phyloP scores from a whole-genome alignment of 2,797 vertebrate species.

The Sarcoramphus papa region DNA sequence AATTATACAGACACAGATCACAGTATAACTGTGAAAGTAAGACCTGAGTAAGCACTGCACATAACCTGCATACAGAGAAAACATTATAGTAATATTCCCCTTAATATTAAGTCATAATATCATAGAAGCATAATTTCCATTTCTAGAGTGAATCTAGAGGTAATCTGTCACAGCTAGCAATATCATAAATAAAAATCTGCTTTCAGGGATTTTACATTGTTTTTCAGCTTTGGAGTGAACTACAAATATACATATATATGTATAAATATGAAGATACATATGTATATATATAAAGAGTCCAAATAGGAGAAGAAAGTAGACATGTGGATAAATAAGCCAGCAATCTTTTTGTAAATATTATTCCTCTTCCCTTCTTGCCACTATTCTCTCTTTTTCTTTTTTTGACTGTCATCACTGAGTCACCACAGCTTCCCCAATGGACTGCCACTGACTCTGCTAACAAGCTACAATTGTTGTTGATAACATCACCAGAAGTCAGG shows the following conservation, averaged over 20 bases:
- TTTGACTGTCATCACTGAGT: background rate
- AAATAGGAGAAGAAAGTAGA: background rate
- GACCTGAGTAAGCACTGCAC: background rate
- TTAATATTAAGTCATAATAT: background rate
- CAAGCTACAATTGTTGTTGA: background rate
- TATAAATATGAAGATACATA: fast-evolving
- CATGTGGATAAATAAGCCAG: background rate
- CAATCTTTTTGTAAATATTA: background rate
- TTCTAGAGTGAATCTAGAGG: background rate
- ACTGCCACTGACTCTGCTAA: background rate
- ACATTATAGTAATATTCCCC: background rate
- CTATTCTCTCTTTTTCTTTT: background rate
- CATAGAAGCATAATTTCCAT: background rate
- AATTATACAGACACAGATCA: background rate
- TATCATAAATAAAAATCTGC: background rate
- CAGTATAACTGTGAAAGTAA: background rate
- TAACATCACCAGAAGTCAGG: background rate
- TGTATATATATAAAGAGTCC: fast-evolving
- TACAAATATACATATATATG: background rate
- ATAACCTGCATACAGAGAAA: background rate
- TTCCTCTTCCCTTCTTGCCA: background rate
- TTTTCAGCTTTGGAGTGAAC: background rate
- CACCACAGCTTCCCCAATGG: background rate
- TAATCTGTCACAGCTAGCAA: background rate
- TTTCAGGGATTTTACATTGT: background rate